Evolutionary conservation across 2,113 vertebrate genomes (phyloP), one percentile per base, ranked within the genome.

Genomic region (Rhineura floridana): DNA sequence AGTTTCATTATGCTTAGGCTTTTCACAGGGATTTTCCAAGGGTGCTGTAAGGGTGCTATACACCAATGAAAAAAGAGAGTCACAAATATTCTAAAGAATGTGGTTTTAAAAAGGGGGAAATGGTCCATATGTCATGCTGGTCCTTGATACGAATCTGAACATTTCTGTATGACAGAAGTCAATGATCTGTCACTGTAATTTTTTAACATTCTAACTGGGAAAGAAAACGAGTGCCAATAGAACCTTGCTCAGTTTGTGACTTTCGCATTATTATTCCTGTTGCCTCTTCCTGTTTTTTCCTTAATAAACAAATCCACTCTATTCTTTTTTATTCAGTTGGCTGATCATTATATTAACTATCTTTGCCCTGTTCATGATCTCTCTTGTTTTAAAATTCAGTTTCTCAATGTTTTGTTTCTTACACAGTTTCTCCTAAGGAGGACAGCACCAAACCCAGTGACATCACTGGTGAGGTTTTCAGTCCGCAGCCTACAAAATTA

Each of bases 401-500:
- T 2, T 0, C n/a, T 9, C 4, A 23, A 19, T 36, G 19, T 36
- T 50, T 75, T 28, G 48, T 36, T 33, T 2, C 15, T 62, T n/a
- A 33, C 59, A 85, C 19, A 28, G 69, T 93, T 91, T 86, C 36
- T 86, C 59, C 59, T 81, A 83, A 93, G 65, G n/a, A 87, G 59
- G 33, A 87, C 39, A 86, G 86, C 55, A 86, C 13, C 91, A 87
- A 81, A 72, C 46, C n/a, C 76, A 23, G 28, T 91, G 90, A 84
- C 69, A 75, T 87, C 87, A 88, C 2, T 15, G 85, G 81, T 89
- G 93, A 94, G 91, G 81, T 94, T 89, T 92, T 62, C 86, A 86
- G 62, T 6, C 67, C 91, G 11, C 6, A 67, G 90, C 42, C 87
- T 72, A 88, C 70, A 59, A 92, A 94, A 94, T 93, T 91, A 94